Base-by-base conservation (phyloP, 2,888 invertebrate genomes). In the Macaria notata region DNA sequence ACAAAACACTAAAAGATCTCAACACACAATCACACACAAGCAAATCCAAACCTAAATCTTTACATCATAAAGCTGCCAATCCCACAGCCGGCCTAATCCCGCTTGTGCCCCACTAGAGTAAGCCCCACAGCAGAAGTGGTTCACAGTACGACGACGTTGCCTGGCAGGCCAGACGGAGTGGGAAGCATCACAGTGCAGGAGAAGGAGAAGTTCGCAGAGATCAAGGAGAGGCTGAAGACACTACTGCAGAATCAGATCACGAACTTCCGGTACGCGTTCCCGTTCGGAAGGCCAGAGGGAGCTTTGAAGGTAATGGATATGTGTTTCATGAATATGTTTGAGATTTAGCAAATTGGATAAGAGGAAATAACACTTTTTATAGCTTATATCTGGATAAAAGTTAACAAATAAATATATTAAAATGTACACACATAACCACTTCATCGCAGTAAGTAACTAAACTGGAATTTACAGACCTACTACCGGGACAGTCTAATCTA, bases 141-240 rank as follows among this genome's bases (percentile, higher is more conserved):
- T 90, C 86, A 89, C 90, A 90, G 89, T 90, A 88, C 86, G 73
- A 85, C 88, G 79, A 88, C 89, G 84, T 88, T 89, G 84, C 86
- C 90, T 90, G 91, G 84, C 92, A 98, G 99, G 92, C 98, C 99
- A 62, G 99, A 99, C 91, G 99, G 99, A 52, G 98, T 99, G 70
- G 99, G 99, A 70, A 99, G 99, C 79, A 99, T 99, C 77, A 98
- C 99, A 8, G 96, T 98, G 75, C 98, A 98, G 83, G 99, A 99
- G 86, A 98, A 98, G 86, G 98, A 98, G 78, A 98, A 97, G 83
- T 99, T 99, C 84, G 97, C 98, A 62, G 98, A 98, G 84, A 97
- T 99, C 78, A 99, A 99, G 86, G 99, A 99, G 79, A 93, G 99
- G 63, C 93, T 99, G 68, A 94, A 98, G 76, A 94, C 97, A 73